phyloP scores from a whole-genome alignment of 2,113 vertebrate species.

The Notiomystis cincta region DNA sequence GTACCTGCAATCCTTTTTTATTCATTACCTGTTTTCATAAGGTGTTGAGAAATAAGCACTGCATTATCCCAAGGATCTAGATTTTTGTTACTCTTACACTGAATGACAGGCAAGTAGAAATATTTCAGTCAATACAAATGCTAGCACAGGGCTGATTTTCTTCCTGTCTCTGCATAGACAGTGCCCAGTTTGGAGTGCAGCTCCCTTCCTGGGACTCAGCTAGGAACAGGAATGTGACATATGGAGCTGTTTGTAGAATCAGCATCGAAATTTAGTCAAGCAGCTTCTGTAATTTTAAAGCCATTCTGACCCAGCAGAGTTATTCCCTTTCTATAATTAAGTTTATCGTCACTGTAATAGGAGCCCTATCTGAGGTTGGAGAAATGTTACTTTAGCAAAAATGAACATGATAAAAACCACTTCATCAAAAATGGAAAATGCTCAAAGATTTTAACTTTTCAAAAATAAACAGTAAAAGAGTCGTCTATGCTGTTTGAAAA shows the following conservation, averaged over 20 bases:
- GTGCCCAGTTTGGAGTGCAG: neutral
- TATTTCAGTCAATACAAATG: neutral
- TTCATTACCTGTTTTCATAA: neutral
- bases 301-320: neutral
- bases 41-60: neutral
- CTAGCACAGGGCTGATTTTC: neutral
- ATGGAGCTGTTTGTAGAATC: neutral
- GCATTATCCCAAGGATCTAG: neutral
- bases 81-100: neutral
- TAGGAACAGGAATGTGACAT: neutral
- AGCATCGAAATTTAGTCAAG: neutral
- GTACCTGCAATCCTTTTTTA: neutral
- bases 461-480: neutral
- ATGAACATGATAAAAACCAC: neutral
- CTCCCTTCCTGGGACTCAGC: neutral
- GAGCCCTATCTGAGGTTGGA: neutral
- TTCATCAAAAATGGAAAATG: neutral
- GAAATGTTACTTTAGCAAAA: neutral
- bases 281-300: constrained; percentile 17
- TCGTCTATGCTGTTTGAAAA: neutral
- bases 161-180: neutral
- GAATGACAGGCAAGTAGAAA: neutral
- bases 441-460: neutral
- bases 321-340: neutral
- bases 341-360: neutral